Evolutionary conservation across 2,888 invertebrate species (phyloP).

Genomic region (Acanthosepion esculentum): DNA sequence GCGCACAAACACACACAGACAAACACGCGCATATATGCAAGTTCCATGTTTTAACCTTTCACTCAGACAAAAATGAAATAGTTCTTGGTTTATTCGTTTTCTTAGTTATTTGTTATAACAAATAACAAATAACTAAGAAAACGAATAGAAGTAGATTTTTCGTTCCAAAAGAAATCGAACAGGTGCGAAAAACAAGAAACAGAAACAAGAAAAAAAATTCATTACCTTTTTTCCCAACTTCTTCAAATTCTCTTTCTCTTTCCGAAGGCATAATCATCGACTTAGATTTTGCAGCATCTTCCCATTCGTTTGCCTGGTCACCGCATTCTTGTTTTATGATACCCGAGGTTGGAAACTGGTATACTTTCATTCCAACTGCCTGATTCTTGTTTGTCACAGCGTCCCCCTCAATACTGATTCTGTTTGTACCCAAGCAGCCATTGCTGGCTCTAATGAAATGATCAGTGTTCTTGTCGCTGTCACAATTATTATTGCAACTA

Average conservation of each 20-base stretch:
- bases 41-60: too few species aligned
- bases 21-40: background rate
- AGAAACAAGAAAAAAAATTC: background rate
- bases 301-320: background rate
- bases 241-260: background rate
- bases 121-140: too few species aligned
- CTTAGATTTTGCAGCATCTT: background rate
- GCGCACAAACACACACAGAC: background rate
- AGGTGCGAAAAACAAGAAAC: too few species aligned
- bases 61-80: too few species aligned
- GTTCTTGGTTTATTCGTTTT: too few species aligned
- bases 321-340: background rate
- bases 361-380: background rate
- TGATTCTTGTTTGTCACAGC: background rate
- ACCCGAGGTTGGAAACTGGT: background rate
- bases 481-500: background rate
- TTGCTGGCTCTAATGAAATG: background rate
- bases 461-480: background rate
- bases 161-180: too few species aligned
- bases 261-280: background rate
- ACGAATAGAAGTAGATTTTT: too few species aligned
- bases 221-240: background rate
- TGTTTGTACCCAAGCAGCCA: background rate
- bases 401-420: background rate
- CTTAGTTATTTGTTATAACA: too few species aligned